phyloP scores from a whole-genome alignment of 2,888 invertebrate genomes.

The Dascillus cervinus region DNA sequence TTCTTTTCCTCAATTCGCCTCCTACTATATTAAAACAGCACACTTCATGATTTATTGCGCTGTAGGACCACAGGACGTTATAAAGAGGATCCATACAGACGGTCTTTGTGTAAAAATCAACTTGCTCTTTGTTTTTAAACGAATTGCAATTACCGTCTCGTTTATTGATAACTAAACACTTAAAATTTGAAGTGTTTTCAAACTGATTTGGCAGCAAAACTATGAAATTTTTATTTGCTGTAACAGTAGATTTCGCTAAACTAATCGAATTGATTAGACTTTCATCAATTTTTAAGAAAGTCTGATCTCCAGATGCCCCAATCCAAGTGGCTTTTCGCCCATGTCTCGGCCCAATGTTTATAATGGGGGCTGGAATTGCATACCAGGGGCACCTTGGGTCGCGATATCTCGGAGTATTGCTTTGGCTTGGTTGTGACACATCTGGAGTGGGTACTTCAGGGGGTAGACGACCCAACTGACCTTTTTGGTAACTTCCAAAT shows the following conservation, averaged over 20 bases:
- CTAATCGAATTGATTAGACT: slow-evolving; percentile 86
- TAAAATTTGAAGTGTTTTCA: slow-evolving; percentile 65
- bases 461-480: slow-evolving; percentile 52
- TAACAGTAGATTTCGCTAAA: slow-evolving; percentile 78
- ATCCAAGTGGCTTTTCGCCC: slow-evolving; percentile 90
- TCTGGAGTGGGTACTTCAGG: slow-evolving; percentile 31
- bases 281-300: slow-evolving; percentile 87
- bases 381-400: slow-evolving; percentile 54
- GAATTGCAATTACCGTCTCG: slow-evolving; percentile 81
- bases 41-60: slow-evolving; percentile 57
- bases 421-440: slow-evolving; percentile 35
- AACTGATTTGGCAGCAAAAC: slow-evolving; percentile 77
- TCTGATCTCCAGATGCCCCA: slow-evolving; percentile 93
- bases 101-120: slow-evolving; percentile 71
- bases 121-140: slow-evolving; percentile 75
- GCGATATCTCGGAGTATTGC: slow-evolving; percentile 27
- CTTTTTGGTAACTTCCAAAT: slow-evolving; percentile 78
- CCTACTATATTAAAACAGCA: slow-evolving; percentile 79
- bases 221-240: slow-evolving; percentile 82
- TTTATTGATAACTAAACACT: slow-evolving; percentile 84
- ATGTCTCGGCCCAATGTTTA: slow-evolving; percentile 75
- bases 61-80: slow-evolving; percentile 90
- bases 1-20: slow-evolving; percentile 54
- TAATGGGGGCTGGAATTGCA: slow-evolving; percentile 66
- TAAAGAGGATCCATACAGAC: slow-evolving; percentile 86